A percentile compares a stretch with the other conserved stretches of the same genome.
Conservation (phyloP, 2,797 vertebrate genomes). For the Sebastes wilsoni region DNA sequence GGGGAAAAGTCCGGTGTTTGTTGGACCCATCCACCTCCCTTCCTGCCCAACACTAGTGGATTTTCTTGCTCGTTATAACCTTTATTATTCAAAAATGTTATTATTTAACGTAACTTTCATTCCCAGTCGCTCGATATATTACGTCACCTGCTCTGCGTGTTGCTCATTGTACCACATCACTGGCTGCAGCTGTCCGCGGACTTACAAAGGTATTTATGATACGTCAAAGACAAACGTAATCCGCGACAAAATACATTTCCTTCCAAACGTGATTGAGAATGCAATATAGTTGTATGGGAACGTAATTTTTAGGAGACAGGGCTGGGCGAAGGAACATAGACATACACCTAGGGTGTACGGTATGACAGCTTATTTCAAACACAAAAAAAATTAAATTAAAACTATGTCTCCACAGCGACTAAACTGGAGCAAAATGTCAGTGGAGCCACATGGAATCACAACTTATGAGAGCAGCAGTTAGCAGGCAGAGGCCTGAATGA, state of each 20-base stretch:
- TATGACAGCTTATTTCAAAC: constrained; percentile 24
- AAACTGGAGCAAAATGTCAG: constrained; percentile 64
- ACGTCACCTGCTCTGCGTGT: too few species aligned
- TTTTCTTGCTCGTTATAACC: too few species aligned
- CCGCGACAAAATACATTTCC: not conserved
- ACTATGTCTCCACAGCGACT: constrained; percentile 28
- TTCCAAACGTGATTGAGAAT: not conserved
- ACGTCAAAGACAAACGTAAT: not conserved
- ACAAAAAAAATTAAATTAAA: constrained; percentile 26
- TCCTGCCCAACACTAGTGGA: too few species aligned
- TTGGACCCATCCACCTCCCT: too few species aligned
- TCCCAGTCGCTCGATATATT: too few species aligned
- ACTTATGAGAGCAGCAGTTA: constrained; percentile 64
- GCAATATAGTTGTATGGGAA: not conserved
- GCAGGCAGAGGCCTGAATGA: constrained; percentile 77
- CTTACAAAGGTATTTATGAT: not conserved
- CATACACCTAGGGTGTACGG: not conserved
- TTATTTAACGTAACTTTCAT: too few species aligned
- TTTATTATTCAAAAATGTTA: too few species aligned
- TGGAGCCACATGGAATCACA: constrained; percentile 52
- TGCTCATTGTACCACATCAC: too few species aligned
- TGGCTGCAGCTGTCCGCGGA: too few species aligned
- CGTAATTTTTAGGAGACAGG: not conserved
- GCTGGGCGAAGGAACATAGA: not conserved
- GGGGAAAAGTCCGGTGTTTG: too few species aligned